Percentiles rank a stretch among this genome's conserved stretches.
Evolutionary conservation across 2,888 invertebrate species (phyloP).

Genomic region (Xestia c-nigrum): DNA sequence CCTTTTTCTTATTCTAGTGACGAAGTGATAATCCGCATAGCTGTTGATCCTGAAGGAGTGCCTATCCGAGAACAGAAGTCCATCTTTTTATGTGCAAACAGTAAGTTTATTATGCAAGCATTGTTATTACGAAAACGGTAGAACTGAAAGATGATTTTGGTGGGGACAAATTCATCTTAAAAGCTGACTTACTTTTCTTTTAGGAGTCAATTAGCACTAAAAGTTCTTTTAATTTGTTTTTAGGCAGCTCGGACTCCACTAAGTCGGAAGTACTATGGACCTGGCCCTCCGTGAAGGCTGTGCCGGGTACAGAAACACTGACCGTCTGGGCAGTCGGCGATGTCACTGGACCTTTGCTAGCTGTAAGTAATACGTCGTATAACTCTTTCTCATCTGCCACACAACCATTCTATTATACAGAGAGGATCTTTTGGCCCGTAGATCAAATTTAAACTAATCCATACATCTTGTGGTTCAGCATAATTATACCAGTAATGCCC

Average conservation of each 20-base stretch:
- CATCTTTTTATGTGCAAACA: constrained; percentile 92
- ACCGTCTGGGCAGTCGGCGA: constrained; percentile 92
- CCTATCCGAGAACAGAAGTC: constrained; percentile 92
- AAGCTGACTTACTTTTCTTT: background rate
- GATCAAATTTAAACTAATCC: no score
- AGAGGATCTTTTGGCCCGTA: background rate
- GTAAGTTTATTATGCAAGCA: constrained; percentile 75
- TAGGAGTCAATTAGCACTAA: background rate
- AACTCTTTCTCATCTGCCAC: background rate
- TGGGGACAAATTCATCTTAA: background rate
- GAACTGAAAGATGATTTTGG: background rate
- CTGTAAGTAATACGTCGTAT: constrained; percentile 73
- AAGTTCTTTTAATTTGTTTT: background rate
- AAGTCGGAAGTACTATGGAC: constrained; percentile 77
- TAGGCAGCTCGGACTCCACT: constrained; percentile 67
- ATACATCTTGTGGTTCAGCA: background rate
- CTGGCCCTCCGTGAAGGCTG: constrained; percentile 79
- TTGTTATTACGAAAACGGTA: background rate
- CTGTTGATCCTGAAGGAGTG: constrained; percentile 93
- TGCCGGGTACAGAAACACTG: constrained; percentile 92
- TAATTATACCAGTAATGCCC: no score
- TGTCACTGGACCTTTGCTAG: constrained; percentile 91
- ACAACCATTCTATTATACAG: background rate
- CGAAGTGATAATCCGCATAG: constrained; percentile 91
- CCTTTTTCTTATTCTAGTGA: constrained; percentile 83